Evolutionary conservation across 2,113 vertebrate genomes (phyloP).

Genomic region (Azemiops feae): DNA sequence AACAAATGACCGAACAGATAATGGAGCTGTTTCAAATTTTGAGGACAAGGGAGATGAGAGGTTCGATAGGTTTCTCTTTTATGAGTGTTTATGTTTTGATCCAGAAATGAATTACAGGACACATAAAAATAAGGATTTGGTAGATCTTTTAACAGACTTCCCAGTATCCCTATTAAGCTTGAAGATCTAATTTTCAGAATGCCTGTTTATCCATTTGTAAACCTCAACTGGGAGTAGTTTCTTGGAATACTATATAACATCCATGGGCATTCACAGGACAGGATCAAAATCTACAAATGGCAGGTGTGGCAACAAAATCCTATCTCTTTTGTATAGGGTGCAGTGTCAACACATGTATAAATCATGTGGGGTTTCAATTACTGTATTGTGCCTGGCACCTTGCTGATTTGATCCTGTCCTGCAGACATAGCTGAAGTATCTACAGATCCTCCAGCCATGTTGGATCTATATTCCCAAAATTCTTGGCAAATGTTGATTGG

Average conservation of each 20-base stretch:
- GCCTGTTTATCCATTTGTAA: not conserved
- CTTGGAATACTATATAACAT: not conserved
- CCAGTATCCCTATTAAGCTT: not conserved
- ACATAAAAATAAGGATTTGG: not conserved
- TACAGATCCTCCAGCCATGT: not conserved
- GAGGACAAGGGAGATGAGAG: not conserved
- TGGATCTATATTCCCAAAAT: not conserved
- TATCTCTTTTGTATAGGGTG: not conserved
- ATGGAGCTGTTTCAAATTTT: not conserved
- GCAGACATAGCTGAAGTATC: not conserved
- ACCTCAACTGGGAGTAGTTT: not conserved
- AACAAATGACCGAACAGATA: not conserved
- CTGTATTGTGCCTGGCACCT: not conserved
- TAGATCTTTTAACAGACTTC: not conserved
- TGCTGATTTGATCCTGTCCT: not conserved
- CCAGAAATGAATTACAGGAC: not conserved
- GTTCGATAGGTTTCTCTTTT: not conserved
- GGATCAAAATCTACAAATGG: not conserved
- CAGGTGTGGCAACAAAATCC: not conserved
- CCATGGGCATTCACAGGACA: not conserved
- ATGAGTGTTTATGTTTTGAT: not conserved
- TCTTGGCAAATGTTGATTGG: not conserved
- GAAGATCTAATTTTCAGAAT: not conserved
- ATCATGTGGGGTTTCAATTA: not conserved
- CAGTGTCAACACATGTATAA: not conserved